Conservation (phyloP, 2,113 vertebrate genomes). For the Melospiza georgiana region DNA sequence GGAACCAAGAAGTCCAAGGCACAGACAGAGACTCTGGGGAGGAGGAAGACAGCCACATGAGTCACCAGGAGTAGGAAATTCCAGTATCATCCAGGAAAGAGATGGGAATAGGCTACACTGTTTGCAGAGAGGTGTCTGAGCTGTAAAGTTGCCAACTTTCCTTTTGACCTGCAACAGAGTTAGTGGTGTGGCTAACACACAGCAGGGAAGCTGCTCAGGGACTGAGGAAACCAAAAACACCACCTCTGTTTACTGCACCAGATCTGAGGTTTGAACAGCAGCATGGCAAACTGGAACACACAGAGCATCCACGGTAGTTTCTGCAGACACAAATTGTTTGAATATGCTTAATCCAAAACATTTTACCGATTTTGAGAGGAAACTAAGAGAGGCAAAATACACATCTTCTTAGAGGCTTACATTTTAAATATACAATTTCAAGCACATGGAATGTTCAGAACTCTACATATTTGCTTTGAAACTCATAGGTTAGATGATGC, state of each 20-base stretch:
- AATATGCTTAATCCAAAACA: not conserved
- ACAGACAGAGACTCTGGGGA: not conserved
- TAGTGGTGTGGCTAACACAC: not conserved
- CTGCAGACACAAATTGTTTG: not conserved
- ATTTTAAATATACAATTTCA: not conserved
- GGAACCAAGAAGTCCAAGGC: not conserved
- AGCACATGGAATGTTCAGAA: not conserved
- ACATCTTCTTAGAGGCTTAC: not conserved
- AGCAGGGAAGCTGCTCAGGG: not conserved
- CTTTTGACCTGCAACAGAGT: not conserved
- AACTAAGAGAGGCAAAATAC: not conserved
- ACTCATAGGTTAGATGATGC: not conserved
- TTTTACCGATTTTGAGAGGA: not conserved
- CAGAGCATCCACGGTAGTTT: not conserved
- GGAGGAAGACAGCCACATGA: not conserved
- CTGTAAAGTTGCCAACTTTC: not conserved
- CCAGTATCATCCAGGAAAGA: not conserved
- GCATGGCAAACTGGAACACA: not conserved
- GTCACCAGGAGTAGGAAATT: not conserved
- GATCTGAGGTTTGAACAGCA: not conserved
- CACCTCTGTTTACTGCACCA: not conserved
- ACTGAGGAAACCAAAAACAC: not conserved
- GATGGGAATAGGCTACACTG: not conserved
- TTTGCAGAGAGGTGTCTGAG: not conserved
- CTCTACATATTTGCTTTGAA: not conserved